Conservation (phyloP, 2,797 vertebrate genomes). For the Synanceia verrucosa region DNA sequence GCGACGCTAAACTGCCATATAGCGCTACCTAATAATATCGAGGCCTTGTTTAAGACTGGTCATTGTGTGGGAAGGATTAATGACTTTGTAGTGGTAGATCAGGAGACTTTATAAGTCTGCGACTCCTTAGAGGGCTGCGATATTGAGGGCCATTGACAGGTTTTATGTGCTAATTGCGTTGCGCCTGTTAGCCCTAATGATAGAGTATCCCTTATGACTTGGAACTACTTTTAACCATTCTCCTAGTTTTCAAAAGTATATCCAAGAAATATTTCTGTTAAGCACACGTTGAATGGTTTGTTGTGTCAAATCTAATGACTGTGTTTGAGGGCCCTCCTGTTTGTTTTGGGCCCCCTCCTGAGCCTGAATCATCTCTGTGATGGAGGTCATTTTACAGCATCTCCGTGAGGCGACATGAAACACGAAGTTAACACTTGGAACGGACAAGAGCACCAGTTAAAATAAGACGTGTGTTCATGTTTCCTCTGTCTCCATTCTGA, state of each 20-base stretch:
- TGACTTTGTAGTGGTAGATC: slow-evolving; percentile 79
- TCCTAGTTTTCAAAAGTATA: slow-evolving; percentile 21
- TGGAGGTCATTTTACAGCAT: slow-evolving; percentile 53
- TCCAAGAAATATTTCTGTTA: slow-evolving; percentile 32
- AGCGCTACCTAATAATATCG: slow-evolving; percentile 72
- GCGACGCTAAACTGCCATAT: slow-evolving; percentile 64
- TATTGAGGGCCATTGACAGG: slow-evolving; percentile 69
- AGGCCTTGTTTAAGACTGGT: slow-evolving; percentile 73
- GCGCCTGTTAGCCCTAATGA: slow-evolving; percentile 65
- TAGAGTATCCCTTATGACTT: slow-evolving; percentile 51
- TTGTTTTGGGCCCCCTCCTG: slow-evolving; percentile 54
- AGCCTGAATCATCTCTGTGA: slow-evolving; percentile 55
- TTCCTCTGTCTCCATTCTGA: neutral
- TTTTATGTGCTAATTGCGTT: slow-evolving; percentile 79
- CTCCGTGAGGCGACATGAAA: slow-evolving; percentile 64
- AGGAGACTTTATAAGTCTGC: slow-evolving; percentile 69
- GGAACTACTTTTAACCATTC: slow-evolving; percentile 53
- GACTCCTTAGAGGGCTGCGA: slow-evolving; percentile 63
- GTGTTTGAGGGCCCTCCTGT: slow-evolving; percentile 27
- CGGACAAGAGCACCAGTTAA: slow-evolving; percentile 33
- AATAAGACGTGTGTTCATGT: slow-evolving; percentile 25
- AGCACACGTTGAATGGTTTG: neutral
- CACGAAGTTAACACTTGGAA: slow-evolving; percentile 52
- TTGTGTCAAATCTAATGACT: slow-evolving; percentile 27
- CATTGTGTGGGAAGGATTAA: slow-evolving; percentile 79